Base-by-base conservation (phyloP, 2,797 vertebrate species). In the Pangasius djambal region DNA sequence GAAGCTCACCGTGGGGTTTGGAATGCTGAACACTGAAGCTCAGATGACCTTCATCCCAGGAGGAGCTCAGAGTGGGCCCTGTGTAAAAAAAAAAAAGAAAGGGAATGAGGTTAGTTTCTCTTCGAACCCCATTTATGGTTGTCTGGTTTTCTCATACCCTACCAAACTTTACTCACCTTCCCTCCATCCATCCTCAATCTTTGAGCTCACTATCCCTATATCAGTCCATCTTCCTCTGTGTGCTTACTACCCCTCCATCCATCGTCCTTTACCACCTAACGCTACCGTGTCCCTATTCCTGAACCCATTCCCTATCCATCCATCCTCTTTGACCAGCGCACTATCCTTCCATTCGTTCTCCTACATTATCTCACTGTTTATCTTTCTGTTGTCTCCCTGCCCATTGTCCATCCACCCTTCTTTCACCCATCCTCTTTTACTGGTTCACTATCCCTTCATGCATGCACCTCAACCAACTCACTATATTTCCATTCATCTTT, bases 1-100 rank as follows among this genome's bases (percentile, higher is more conserved):
- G 70, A 85, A 83, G 40, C 57, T 88, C 86, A 20, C 75, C 63
- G 40, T 65, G 50, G 85, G 83, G 34, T 63, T 61, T 6, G 31
- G 55, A 67, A n/a, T 16, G 16, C 48, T 84, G 85, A 79, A 83
- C 85, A 55, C 34, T 89, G 82, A 74, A 87, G 90, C 79, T 81
- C 25, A 44, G 82, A 50, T 67, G 61, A 50, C 61, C 61, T 84
- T 83, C 82, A 67, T 67, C 6, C 13, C 15, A 83, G 16, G 40
- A 69, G 63, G n/a, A 69, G 4, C 63, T 52, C 59, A 65, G 25
- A 25, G 1, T 83, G 59, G 13, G 44, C 12, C 28, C 55, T 40
- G n/a, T 44, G 63, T 63, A 40, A 82, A 15, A 82, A 63, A 61
- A 0, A 61, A 8, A 82, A 44, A 59, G 1, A 61, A 4, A 63